Evolutionary conservation across 2,113 vertebrate species (phyloP).

Genomic region (Caracal caracal): DNA sequence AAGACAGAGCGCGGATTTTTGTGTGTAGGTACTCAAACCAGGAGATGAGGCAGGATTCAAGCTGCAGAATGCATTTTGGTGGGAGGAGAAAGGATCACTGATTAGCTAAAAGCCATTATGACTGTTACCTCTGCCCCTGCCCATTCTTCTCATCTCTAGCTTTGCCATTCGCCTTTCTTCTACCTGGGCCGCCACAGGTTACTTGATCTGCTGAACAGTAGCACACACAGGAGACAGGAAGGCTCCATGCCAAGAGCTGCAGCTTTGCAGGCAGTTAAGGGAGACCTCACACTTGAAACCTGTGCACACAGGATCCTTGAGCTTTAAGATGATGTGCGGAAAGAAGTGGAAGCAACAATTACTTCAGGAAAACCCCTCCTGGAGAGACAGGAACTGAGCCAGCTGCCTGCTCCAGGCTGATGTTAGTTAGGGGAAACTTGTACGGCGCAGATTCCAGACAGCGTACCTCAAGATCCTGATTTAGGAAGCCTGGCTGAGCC

Average conservation of each 20-base stretch:
- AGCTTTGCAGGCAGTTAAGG: neutral
- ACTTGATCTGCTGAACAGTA: neutral
- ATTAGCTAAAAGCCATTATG: neutral
- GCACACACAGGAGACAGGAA: neutral
- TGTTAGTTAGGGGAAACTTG: neutral
- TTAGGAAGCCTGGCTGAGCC: neutral
- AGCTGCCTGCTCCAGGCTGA: neutral
- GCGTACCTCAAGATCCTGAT: neutral
- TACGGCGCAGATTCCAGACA: neutral
- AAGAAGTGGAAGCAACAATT: neutral
- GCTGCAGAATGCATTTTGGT: neutral
- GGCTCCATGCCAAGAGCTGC: neutral
- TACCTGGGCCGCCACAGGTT: neutral
- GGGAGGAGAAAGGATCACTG: neutral
- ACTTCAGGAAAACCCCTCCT: neutral
- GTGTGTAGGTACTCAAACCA: neutral
- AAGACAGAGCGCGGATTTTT: slow-evolving; percentile 40
- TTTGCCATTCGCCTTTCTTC: neutral
- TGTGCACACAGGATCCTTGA: neutral
- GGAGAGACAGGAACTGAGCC: neutral
- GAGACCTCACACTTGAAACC: neutral
- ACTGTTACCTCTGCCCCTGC: rapidly evolving
- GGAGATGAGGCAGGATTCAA: neutral
- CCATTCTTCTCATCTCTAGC: neutral
- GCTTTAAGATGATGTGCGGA: neutral